These are phyloP conservation scores for Drosophila neoperkinsi DNA, from an alignment of 2,888 invertebrate species.

Conservation along the genomic window DNA sequence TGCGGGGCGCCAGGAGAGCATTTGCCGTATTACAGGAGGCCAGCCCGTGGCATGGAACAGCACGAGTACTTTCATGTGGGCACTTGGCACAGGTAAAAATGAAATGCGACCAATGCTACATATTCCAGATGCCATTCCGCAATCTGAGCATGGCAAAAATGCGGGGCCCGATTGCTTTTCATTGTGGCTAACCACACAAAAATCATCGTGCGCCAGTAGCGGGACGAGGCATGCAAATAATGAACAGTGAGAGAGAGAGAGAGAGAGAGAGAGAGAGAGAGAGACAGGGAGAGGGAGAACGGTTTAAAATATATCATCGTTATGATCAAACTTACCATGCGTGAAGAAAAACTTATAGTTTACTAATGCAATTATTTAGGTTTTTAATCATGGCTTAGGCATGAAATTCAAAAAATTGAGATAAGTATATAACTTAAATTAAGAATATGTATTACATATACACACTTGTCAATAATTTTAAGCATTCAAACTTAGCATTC, in stretches of 20 bases:
- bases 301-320: background rate
- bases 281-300: background rate
- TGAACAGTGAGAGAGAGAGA: background rate
- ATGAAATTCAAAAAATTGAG: background rate
- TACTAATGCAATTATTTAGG: background rate
- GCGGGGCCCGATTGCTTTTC: slow-evolving; percentile 8
- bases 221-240: slow-evolving; percentile 1
- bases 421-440: background rate
- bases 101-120: slow-evolving; percentile 50
- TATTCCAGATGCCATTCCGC: slow-evolving; percentile 53
- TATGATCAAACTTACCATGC: background rate
- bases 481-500: background rate
- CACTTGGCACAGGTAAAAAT: slow-evolving; percentile 53
- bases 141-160: slow-evolving; percentile 27
- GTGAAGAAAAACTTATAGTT: background rate
- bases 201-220: background rate
- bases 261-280: background rate
- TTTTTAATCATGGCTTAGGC: background rate
- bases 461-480: background rate
- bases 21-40: slow-evolving; percentile 12
- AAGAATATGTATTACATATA: background rate
- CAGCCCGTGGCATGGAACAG: slow-evolving; percentile 14
- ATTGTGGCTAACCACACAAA: slow-evolving; percentile 17
- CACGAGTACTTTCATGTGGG: slow-evolving; percentile 11
- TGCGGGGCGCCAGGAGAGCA: slow-evolving; percentile 72